phyloP scores from a whole-genome alignment of 2,113 vertebrate genomes.

The Planiliza haematocheilus region DNA sequence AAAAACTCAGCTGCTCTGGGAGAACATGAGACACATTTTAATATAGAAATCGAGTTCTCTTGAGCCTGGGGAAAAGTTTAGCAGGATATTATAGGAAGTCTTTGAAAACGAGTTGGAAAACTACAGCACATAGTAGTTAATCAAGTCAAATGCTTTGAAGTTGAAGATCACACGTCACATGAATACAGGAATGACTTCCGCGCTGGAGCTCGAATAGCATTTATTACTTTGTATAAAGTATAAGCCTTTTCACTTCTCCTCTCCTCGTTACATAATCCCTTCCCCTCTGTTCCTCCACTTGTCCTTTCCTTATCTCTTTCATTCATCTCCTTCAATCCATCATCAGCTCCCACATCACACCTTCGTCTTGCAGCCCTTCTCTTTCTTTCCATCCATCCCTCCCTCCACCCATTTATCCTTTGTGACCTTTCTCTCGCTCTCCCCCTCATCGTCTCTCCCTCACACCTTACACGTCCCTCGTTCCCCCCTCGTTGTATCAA shows the following conservation, averaged over 20 bases:
- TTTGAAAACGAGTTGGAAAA: background rate
- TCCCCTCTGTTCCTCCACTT: background rate
- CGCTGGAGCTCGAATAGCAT: too few species aligned
- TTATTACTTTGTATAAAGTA: background rate
- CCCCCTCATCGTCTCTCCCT: background rate
- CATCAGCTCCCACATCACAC: conserved; percentile 27
- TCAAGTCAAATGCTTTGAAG: too few species aligned
- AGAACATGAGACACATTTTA: conserved; percentile 11
- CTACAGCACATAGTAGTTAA: too few species aligned
- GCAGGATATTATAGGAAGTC: background rate
- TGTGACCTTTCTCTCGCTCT: conserved; percentile 22
- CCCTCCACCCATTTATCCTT: conserved; percentile 28
- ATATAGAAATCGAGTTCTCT: background rate
- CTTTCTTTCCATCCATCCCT: conserved; percentile 18
- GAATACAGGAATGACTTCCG: too few species aligned
- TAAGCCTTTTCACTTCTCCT: background rate
- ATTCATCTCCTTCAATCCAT: conserved; percentile 22
- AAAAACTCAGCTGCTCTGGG: conserved; percentile 20
- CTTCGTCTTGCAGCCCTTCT: background rate
- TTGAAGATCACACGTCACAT: too few species aligned
- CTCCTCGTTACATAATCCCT: background rate
- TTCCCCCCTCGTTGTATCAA: background rate
- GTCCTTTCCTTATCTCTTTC: conserved; percentile 23
- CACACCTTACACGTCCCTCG: background rate
- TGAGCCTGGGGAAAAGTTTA: background rate